These are phyloP conservation scores for Uria aalge DNA, from an alignment of 2,113 vertebrate species.

Conservation along the genomic window DNA sequence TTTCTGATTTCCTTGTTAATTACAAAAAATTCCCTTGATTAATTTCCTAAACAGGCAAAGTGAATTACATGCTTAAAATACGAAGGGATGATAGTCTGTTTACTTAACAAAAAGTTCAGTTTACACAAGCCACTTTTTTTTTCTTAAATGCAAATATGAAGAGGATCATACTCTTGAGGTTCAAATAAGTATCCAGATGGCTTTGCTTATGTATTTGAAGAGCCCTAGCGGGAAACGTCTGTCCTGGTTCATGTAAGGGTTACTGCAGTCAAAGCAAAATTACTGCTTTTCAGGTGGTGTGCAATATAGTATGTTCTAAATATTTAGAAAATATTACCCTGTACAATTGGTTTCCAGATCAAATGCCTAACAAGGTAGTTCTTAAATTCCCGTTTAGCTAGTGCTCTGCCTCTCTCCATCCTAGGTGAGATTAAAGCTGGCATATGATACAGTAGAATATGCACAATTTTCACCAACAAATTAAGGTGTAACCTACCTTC, in stretches of 20 bases:
- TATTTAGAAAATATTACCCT: background rate
- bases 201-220: slow-evolving; percentile 23
- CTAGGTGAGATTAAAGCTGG: background rate
- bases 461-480: background rate
- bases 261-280: background rate
- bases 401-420: background rate
- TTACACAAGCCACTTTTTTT: background rate
- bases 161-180: slow-evolving; percentile 1
- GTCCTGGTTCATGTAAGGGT: slow-evolving; percentile 22
- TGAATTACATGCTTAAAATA: background rate
- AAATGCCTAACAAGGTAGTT: background rate
- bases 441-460: background rate
- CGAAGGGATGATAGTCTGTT: background rate
- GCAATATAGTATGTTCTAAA: background rate
- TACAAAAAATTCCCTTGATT: slow-evolving; percentile 5
- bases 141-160: background rate
- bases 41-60: background rate
- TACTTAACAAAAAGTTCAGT: background rate
- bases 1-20: slow-evolving; percentile 46
- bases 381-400: background rate
- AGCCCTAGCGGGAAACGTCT: slow-evolving; percentile 55
- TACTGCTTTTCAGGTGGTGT: slow-evolving; percentile 6
- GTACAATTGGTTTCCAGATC: background rate
- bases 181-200: slow-evolving; percentile 50
- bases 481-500: background rate